phyloP scores from a whole-genome alignment of 2,888 invertebrate species.

The Sphaerophoria taeniata region DNA sequence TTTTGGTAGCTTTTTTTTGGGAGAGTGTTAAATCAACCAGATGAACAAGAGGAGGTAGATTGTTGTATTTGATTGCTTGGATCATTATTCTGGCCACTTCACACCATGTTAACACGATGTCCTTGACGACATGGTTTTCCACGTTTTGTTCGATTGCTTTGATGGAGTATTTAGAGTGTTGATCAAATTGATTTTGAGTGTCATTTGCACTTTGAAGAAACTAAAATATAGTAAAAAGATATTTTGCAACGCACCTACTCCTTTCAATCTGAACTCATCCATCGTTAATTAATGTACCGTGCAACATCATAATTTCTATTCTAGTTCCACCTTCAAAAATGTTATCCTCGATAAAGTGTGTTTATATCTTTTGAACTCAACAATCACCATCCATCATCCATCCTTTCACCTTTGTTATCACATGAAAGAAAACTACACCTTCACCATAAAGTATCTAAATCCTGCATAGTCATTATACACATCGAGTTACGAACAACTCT shows the following conservation, averaged over 20 bases:
- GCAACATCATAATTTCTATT: no score
- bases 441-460: neutral
- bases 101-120: neutral
- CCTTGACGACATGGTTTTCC: constrained; percentile 14
- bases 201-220: no score
- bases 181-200: no score
- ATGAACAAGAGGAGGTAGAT: constrained; percentile 30
- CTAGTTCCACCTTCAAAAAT: no score
- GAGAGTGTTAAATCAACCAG: neutral
- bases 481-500: neutral
- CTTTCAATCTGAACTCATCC: no score
- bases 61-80: constrained; percentile 24
- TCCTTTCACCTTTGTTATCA: neutral
- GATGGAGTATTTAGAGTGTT: no score
- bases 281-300: no score
- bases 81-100: neutral
- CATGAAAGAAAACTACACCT: neutral
- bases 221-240: no score
- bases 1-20: neutral
- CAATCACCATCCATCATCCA: no score
- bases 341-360: no score
- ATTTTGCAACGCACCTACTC: no score
- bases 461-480: neutral
- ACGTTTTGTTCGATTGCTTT: neutral
- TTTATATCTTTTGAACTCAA: no score